phyloP scores from a whole-genome alignment of 2,888 invertebrate species.

The Limnephilus auricula region DNA sequence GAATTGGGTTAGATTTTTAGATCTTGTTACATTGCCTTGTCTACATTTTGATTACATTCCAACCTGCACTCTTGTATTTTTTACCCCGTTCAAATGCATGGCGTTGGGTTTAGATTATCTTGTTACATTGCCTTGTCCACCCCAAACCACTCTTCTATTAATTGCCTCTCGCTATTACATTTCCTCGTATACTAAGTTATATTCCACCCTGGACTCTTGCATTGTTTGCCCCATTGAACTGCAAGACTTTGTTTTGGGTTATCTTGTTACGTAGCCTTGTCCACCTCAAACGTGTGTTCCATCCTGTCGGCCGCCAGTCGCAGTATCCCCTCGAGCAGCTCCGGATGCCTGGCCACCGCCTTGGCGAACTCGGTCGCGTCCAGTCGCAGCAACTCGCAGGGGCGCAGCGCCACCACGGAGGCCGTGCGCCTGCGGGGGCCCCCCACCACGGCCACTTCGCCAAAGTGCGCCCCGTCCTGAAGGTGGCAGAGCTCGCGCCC shows the following conservation, averaged over 20 bases:
- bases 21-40: too few species aligned
- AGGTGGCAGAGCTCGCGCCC: constrained; percentile 73
- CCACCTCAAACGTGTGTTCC: constrained; percentile 45
- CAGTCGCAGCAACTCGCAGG: constrained; percentile 72
- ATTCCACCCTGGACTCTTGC: background rate
- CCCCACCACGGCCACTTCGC: constrained; percentile 72
- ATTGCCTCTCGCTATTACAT: background rate
- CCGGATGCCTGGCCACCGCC: constrained; percentile 69
- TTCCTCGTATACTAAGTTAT: background rate
- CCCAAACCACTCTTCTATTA: too few species aligned
- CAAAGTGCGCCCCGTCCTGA: constrained; percentile 73
- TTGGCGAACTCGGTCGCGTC: constrained; percentile 65
- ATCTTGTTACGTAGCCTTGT: constrained; percentile 13
- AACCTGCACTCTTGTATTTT: too few species aligned
- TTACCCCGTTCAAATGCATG: too few species aligned
- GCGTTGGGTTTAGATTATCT: too few species aligned
- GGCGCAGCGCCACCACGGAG: constrained; percentile 72
- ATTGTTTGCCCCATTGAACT: background rate
- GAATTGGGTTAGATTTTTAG: too few species aligned
- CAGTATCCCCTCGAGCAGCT: constrained; percentile 50
- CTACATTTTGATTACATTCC: too few species aligned
- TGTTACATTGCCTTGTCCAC: too few species aligned
- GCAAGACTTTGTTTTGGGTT: background rate
- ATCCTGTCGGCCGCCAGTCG: constrained; percentile 47
- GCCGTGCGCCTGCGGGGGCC: constrained; percentile 71